phyloP scores from a whole-genome alignment of 2,888 invertebrate genomes.

The Malachius bipustulatus region DNA sequence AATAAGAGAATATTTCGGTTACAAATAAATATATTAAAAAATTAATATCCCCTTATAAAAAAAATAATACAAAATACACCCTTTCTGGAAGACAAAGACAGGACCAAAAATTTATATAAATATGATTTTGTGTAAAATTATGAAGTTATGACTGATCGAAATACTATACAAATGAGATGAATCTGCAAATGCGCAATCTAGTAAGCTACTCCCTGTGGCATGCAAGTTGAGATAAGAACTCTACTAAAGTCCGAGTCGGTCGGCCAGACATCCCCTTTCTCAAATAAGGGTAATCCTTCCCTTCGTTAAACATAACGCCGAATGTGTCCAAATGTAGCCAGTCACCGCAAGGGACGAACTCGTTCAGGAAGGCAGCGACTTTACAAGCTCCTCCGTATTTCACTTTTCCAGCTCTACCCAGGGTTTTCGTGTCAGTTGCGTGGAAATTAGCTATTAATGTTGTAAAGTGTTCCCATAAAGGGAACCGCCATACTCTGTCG shows the following conservation, averaged over 20 bases:
- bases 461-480: slow-evolving; percentile 61
- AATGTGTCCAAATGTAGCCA: slow-evolving; percentile 78
- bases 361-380: slow-evolving; percentile 65
- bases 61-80: too few relatives aligned
- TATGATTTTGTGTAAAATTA: too few relatives aligned
- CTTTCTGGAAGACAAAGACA: too few relatives aligned
- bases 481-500: slow-evolving; percentile 75
- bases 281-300: slow-evolving; percentile 48
- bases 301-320: slow-evolving; percentile 59
- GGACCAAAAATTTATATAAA: too few relatives aligned
- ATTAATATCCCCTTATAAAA: too few relatives aligned
- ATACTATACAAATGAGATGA: too few relatives aligned
- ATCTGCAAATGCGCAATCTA: too few relatives aligned
- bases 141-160: too few relatives aligned
- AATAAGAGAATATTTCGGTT: too few relatives aligned
- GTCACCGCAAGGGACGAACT: slow-evolving; percentile 55
- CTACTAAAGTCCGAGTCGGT: slow-evolving; percentile 64
- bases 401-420: slow-evolving; percentile 36
- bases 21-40: too few relatives aligned
- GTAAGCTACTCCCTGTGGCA: too few relatives aligned
- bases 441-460: slow-evolving; percentile 42
- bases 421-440: slow-evolving; percentile 43
- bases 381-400: slow-evolving; percentile 56
- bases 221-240: too few relatives aligned
- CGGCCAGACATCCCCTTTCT: slow-evolving; percentile 60